Base-by-base conservation (phyloP, 2,797 vertebrate species). In the Enteromius afrohamiltoni region DNA sequence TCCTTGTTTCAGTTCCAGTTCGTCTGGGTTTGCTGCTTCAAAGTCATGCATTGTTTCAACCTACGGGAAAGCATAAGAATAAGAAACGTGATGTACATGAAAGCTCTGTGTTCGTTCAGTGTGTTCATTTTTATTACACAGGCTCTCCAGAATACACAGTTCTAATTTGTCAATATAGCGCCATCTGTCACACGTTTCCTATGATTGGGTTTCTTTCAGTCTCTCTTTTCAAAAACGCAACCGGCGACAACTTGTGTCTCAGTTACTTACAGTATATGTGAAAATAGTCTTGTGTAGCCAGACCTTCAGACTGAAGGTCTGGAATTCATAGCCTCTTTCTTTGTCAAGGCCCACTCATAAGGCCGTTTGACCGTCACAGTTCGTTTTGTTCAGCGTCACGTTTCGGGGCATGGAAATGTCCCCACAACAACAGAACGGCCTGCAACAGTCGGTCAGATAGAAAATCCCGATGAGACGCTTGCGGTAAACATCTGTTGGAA, bases 31-130 rank as follows among this genome's bases (percentile, higher is more conserved):
- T 76, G 97, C 98, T 88, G 98, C 97, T 73, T 98, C 97, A 3
- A 99, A 99, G 88, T 99, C 97, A 9, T 99, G 98, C 83, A 99
- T 89, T 0, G 95, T 95, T 94, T 98, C 96, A 88, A 97, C 97
- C 98, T 99, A 85, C 51, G 91, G 53, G 74, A 84, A 81, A 58
- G 10, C 8, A 40, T 73, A 17, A 74, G 9, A 19, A 40, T 26
- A 40, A n/a, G 9, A 64, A 34, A 17, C 6, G 6, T 64, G 26
- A 23, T 58, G 6, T 2, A 31, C 58, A 40, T 26, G 5, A 14
- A 73, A 73, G 29, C 29, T 23, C 55, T 37, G 26, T 47, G 26
- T 14, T 40, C 6, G 7, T 55, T 21, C 14, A n/a, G n/a, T 9
- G 13, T 37, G 60, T 62, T 68, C 6, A 51, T 31, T 37, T 34